These are phyloP conservation scores for Epiblema foenella DNA, from an alignment of 2,888 invertebrate species.

Conservation along the genomic window DNA sequence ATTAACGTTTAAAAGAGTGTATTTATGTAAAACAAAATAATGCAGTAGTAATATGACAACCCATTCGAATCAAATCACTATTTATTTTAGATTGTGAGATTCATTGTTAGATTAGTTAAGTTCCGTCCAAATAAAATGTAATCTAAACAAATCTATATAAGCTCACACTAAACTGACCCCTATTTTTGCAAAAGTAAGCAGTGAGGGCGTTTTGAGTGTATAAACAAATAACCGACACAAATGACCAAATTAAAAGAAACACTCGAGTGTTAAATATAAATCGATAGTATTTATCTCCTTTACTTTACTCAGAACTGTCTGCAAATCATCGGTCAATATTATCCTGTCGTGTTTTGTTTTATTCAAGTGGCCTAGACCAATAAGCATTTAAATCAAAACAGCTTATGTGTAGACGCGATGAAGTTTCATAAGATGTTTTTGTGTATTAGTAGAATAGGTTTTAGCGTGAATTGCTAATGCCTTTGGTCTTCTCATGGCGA, in stretches of 20 bases:
- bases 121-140: too few relatives aligned
- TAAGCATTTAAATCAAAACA: not conserved
- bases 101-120: too few relatives aligned
- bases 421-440: slow-evolving; percentile 3
- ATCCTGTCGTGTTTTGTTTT: slow-evolving; percentile 28
- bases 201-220: not conserved
- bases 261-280: slow-evolving; percentile 64
- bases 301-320: slow-evolving; percentile 55
- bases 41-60: too few relatives aligned
- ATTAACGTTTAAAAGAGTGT: not conserved
- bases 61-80: too few relatives aligned
- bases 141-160: too few relatives aligned
- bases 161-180: too few relatives aligned
- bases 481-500: slow-evolving; percentile 11
- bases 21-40: not conserved
- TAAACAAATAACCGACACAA: slow-evolving; percentile 48
- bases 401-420: not conserved
- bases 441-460: not conserved
- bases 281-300: slow-evolving; percentile 68
- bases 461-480: slow-evolving; percentile 32
- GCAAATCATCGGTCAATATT: slow-evolving; percentile 39
- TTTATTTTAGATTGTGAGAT: too few relatives aligned
- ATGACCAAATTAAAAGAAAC: slow-evolving; percentile 54
- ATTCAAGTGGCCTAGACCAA: slow-evolving; percentile 33
- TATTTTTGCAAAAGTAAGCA: not conserved